Evolutionary conservation across 2,113 vertebrate species (phyloP).

Genomic region (Lonchura striata): DNA sequence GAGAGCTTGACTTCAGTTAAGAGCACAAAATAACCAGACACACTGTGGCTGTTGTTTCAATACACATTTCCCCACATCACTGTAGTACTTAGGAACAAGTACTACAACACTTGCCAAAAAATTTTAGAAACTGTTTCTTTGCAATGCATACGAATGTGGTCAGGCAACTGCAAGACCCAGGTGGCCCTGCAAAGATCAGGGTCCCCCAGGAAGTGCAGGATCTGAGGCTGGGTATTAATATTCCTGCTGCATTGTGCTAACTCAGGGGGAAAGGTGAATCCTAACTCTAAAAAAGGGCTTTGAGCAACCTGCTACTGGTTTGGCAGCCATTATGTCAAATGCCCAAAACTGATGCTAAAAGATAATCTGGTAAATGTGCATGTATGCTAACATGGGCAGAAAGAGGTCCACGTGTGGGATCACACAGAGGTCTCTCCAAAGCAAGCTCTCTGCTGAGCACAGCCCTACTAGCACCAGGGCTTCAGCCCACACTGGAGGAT

Average conservation of each 20-base stretch:
- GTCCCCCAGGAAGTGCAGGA: background rate
- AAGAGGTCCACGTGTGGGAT: background rate
- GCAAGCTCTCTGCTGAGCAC: background rate
- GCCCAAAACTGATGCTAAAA: background rate
- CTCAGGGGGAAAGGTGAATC: background rate
- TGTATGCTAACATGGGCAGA: rapidly evolving
- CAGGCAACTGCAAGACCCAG: background rate
- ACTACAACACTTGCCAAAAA: background rate
- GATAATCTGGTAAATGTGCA: background rate
- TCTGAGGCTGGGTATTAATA: background rate
- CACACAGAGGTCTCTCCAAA: background rate
- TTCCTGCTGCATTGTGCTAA: background rate
- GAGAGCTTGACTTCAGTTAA: background rate
- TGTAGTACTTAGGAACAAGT: background rate
- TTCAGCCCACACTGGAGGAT: background rate
- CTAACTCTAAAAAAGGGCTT: background rate
- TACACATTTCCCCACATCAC: background rate
- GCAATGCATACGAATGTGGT: background rate
- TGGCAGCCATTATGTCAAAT: background rate
- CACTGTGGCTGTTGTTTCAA: background rate
- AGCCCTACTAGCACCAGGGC: background rate
- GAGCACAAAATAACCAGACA: background rate
- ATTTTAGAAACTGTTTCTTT: background rate
- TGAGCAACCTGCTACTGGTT: background rate
- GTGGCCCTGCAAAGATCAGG: background rate